Conservation (phyloP, 2,113 vertebrate species). For the Corydoras sp. region DNA sequence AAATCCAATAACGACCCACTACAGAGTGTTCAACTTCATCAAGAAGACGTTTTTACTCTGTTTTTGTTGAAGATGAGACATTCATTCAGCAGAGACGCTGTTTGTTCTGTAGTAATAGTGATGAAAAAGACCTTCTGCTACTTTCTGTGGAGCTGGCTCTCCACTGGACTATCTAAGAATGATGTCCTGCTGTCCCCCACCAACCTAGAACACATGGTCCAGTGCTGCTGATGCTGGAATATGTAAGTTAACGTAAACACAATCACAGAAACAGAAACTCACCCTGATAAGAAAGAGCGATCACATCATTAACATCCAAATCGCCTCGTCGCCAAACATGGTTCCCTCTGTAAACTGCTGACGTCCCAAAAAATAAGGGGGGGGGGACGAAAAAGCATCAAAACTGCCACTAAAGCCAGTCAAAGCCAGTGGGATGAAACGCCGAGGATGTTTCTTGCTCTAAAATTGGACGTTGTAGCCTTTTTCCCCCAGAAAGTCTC, state of each 20-base stretch:
- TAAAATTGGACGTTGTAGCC: not conserved
- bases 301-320: conserved; percentile 67
- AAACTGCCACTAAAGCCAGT: not conserved
- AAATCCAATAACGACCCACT: conserved; percentile 4
- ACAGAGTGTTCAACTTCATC: too few relatives aligned
- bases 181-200: not conserved
- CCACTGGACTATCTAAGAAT: not conserved
- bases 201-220: not conserved
- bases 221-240: too few relatives aligned
- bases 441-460: not conserved
- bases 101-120: conserved; percentile 44
- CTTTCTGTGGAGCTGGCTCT: conserved; percentile 46
- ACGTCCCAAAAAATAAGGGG: conserved; percentile 34
- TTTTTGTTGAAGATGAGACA: too few relatives aligned
- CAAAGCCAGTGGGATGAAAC: conserved; percentile 41
- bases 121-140: conserved; percentile 47
- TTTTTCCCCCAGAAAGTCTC: conserved; percentile 10
- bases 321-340: conserved; percentile 59
- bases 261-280: conserved; percentile 48
- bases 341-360: conserved; percentile 57
- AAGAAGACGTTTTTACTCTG: too few relatives aligned
- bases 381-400: not conserved
- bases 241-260: too few relatives aligned
- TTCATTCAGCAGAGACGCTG: conserved; percentile 7
- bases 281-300: conserved; percentile 57